phyloP scores from a whole-genome alignment of 2,888 invertebrate genomes.

The Halictus quadricinctus region DNA sequence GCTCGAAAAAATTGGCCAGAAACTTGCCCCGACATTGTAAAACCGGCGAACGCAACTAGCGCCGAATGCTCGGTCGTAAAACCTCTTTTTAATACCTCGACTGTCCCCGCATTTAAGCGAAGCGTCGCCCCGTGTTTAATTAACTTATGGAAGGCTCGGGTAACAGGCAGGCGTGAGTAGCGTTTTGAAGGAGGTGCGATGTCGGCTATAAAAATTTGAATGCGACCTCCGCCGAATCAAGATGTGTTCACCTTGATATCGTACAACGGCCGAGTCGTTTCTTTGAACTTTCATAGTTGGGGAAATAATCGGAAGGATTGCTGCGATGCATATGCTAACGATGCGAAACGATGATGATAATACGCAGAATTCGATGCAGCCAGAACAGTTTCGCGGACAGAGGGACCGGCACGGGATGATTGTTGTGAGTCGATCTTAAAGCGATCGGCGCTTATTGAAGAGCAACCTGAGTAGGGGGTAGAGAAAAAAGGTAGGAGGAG shows the following conservation, averaged over 20 bases:
- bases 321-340: background rate
- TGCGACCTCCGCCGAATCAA: background rate
- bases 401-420: constrained; percentile 16
- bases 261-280: background rate
- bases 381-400: background rate
- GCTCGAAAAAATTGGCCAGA: background rate
- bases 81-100: background rate
- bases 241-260: background rate
- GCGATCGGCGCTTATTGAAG: constrained; percentile 75
- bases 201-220: background rate
- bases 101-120: background rate
- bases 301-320: too few species aligned
- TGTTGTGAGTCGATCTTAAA: constrained; percentile 74
- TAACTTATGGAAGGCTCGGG: background rate
- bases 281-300: background rate
- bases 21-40: background rate
- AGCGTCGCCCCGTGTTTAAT: background rate
- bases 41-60: background rate
- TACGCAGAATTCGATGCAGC: background rate
- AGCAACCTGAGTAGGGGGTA: constrained; percentile 65
- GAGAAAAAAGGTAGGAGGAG: constrained; percentile 55
- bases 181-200: background rate
- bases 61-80: background rate
- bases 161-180: background rate
- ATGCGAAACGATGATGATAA: background rate